phyloP scores from a whole-genome alignment of 2,888 invertebrate species.

The Acanthosepion pharaonis region DNA sequence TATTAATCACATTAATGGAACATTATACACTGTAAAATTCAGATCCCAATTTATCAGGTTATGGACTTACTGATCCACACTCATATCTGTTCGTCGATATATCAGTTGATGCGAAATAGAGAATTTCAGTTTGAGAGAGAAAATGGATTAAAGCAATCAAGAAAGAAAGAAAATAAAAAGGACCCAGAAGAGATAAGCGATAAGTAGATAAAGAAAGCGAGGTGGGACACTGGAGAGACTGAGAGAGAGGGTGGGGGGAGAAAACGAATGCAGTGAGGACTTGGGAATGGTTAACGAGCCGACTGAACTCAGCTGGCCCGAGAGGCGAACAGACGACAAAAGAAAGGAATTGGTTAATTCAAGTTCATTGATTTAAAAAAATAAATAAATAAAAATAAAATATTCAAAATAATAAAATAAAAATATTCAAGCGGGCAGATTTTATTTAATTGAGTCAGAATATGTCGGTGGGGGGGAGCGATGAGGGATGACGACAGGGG shows the following conservation, averaged over 20 bases:
- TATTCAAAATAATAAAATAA: neutral
- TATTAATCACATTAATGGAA: too few relatives aligned
- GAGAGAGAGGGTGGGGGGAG: neutral
- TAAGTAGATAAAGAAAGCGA: neutral
- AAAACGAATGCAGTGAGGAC: neutral
- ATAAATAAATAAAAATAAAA: neutral
- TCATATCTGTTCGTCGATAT: too few relatives aligned
- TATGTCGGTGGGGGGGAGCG: neutral
- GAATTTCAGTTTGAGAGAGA: neutral
- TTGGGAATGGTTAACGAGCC: neutral
- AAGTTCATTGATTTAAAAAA: neutral
- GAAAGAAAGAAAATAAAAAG: neutral
- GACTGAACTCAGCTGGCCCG: neutral
- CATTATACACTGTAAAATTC: too few relatives aligned
- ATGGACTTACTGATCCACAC: too few relatives aligned
- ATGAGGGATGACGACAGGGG: too few relatives aligned
- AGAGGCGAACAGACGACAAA: neutral
- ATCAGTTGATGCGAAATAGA: too few relatives aligned
- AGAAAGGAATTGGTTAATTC: neutral
- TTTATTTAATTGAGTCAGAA: constrained; percentile 33
- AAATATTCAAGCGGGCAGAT: neutral
- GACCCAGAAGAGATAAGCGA: neutral
- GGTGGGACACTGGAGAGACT: neutral
- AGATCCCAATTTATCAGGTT: too few relatives aligned
- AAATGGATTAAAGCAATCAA: neutral